Evolutionary conservation across 2,888 invertebrate genomes (phyloP).

Genomic region (Acleris literana): DNA sequence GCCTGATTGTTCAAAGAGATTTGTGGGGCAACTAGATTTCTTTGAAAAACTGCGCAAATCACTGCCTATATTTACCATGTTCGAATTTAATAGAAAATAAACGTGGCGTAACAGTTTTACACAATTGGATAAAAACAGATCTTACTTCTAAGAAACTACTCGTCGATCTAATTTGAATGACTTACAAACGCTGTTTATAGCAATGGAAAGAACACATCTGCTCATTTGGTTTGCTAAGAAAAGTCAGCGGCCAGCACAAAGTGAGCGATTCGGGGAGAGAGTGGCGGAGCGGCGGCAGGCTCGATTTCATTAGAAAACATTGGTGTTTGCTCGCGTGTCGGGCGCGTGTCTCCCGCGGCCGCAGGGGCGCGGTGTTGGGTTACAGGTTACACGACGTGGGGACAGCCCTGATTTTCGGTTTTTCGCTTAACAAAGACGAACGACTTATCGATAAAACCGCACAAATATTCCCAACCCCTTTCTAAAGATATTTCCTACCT

Average conservation of each 20-base stretch:
- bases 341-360: constrained; percentile 56
- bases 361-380: constrained; percentile 39
- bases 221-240: constrained; percentile 16
- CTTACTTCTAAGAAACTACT: not conserved
- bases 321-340: constrained; percentile 58
- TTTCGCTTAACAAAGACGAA: constrained; percentile 21
- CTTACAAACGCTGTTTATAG: too few species aligned
- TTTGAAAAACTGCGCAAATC: constrained; percentile 1
- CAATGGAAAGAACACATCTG: not conserved
- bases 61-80: not conserved
- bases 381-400: constrained; percentile 40
- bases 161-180: too few species aligned
- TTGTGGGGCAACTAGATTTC: constrained; percentile 12
- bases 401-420: constrained; percentile 38
- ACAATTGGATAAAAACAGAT: too few species aligned
- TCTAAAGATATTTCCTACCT: not conserved
- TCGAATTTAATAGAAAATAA: not conserved
- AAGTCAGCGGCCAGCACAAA: constrained; percentile 8
- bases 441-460: constrained; percentile 18
- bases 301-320: constrained; percentile 65
- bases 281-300: constrained; percentile 33
- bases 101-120: too few species aligned
- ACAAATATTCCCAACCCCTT: not conserved
- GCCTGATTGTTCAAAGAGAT: constrained; percentile 34
- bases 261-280: constrained; percentile 22